Conservation (phyloP, 2,113 vertebrate species). For the Scolopax mira region DNA sequence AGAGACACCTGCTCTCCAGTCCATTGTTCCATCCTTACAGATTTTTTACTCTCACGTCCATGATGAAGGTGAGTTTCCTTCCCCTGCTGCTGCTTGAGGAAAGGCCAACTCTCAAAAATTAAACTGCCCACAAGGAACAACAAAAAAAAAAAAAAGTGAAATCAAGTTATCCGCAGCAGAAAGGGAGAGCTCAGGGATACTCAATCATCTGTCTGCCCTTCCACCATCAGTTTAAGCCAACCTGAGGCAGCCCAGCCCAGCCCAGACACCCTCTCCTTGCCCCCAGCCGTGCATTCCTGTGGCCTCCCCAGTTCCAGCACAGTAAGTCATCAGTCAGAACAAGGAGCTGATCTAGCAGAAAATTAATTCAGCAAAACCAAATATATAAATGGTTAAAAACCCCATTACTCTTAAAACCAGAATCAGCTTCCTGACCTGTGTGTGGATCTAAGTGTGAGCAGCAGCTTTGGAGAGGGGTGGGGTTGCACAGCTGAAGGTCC, state of each 20-base stretch:
- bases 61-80: neutral
- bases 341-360: constrained; percentile 28
- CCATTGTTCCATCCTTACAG: neutral
- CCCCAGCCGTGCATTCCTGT: constrained; percentile 50
- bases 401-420: neutral
- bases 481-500: neutral
- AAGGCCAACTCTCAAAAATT: neutral
- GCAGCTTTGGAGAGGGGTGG: rapidly evolving
- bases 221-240: neutral
- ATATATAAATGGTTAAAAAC: neutral
- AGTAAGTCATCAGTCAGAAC: neutral
- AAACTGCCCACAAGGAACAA: neutral
- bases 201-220: neutral
- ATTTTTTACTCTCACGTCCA: neutral
- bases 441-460: neutral
- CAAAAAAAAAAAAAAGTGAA: neutral
- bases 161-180: neutral
- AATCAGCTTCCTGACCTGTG: neutral
- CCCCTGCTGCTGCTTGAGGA: neutral
- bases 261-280: constrained; percentile 32
- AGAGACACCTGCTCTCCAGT: neutral
- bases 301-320: neutral
- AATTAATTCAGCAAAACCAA: neutral
- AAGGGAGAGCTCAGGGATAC: neutral
- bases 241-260: neutral